Conservation (phyloP, 1,140 invertebrate species). For the Wasmannia auropunctata region DNA sequence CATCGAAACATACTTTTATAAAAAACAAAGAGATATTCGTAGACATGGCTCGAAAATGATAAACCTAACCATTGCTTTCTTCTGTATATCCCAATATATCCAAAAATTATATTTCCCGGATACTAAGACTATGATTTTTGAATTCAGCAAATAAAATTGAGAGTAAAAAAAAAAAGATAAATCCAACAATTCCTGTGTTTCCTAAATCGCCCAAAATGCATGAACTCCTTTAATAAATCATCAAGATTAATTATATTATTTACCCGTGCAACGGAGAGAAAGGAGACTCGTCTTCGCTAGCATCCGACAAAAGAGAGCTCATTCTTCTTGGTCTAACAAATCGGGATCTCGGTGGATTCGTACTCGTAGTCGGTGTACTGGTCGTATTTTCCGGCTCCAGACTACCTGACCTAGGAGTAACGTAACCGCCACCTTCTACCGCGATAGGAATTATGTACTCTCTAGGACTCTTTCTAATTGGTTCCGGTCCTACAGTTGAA, state of each 20-base stretch:
- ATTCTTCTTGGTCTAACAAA: constrained; percentile 83
- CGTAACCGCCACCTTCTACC: constrained; percentile 94
- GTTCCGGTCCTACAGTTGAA: constrained; percentile 87
- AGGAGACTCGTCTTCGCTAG: constrained; percentile 90
- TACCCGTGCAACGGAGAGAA: constrained; percentile 86
- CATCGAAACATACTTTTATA: too few species aligned
- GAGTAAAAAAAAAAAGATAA: too few species aligned
- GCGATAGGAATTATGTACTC: constrained; percentile 97
- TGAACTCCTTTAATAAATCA: too few species aligned
- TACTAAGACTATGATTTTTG: too few species aligned
- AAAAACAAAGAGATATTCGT: too few species aligned
- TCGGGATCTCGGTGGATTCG: constrained; percentile 77
- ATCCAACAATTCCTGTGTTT: too few species aligned
- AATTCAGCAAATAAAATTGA: too few species aligned
- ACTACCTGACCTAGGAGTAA: constrained; percentile 91
- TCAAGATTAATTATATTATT: background rate
- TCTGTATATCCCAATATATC: too few species aligned
- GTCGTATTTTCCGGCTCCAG: constrained; percentile 89
- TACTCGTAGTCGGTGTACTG: constrained; percentile 83
- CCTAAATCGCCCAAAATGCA: too few species aligned
- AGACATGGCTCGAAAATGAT: too few species aligned
- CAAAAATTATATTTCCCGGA: too few species aligned
- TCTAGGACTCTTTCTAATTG: constrained; percentile 93
- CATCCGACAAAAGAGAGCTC: constrained; percentile 85
- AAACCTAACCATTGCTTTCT: too few species aligned